Percentiles rank a stretch among this genome's conserved stretches.
phyloP scores from a whole-genome alignment of 2,888 invertebrate genomes.

The Phasia obesa region DNA sequence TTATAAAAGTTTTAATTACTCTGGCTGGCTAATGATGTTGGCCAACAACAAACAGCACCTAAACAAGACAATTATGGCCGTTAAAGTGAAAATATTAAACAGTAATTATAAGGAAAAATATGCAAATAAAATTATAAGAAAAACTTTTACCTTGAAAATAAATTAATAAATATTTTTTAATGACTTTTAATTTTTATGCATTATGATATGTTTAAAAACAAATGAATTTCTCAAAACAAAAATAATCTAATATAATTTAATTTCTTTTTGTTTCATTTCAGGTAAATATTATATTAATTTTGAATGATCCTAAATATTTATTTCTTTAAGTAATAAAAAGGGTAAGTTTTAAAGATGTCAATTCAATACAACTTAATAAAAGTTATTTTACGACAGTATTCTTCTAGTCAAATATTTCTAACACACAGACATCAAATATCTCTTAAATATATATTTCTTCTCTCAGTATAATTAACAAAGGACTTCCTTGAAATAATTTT shows the following conservation, averaged over 20 bases:
- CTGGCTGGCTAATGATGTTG: slow-evolving; percentile 67
- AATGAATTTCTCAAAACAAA: no score
- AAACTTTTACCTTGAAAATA: background rate
- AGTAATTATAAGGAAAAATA: slow-evolving; percentile 49
- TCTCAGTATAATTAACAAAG: no score
- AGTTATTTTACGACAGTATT: background rate
- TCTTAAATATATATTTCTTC: no score
- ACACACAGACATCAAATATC: no score
- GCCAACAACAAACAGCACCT: slow-evolving; percentile 44
- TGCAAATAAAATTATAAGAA: slow-evolving; percentile 6
- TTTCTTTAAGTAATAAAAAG: background rate
- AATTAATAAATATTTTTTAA: background rate
- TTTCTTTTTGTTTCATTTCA: slow-evolving; percentile 34
- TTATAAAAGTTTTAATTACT: slow-evolving; percentile 67
- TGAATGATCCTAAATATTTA: background rate
- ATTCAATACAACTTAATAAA: background rate
- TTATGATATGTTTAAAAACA: no score
- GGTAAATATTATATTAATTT: slow-evolving; percentile 49
- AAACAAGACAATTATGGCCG: slow-evolving; percentile 65
- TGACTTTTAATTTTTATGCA: background rate
- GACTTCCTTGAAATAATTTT: no score
- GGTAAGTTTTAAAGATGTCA: slow-evolving; percentile 15
- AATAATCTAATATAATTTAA: background rate
- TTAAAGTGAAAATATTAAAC: slow-evolving; percentile 48
- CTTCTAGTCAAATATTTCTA: no score